Base-by-base conservation (phyloP, 1,140 invertebrate genomes). In the Oedothorax gibbosus region DNA sequence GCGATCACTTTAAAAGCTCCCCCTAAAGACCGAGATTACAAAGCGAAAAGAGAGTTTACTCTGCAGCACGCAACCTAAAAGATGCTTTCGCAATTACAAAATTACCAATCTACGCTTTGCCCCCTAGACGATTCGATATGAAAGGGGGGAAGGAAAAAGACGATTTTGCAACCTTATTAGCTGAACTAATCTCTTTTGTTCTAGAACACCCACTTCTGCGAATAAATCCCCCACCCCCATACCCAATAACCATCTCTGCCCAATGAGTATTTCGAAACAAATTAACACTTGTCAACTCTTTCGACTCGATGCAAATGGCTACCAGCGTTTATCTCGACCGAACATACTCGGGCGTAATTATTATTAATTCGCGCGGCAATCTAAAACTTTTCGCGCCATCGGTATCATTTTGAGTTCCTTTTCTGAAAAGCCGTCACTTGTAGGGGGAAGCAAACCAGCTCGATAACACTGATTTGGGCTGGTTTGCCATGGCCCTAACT, bases 231-330 rank as follows among this genome's bases (percentile, higher is more conserved):
- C 72, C 53, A 51, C 53, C 11, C 72, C 21, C 53, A 20, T 12
- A 14, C 49, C 75, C n/a, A 12, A 57, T 57, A 77, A 77, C 60
- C 75, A 77, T 77, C 75, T 71, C 69, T 71, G 75, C 75, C 75
- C 75, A 77, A 64, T 77, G 75, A 77, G 75, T 57, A 77, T 62
- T 50, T 57, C 14, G 80, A 82, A 71, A 82, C 80, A 82, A 82
- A 82, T 82, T 82, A 82, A 82, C 80, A 82, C 80, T 82, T 82
- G 80, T 82, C 80, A 82, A 82, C 80, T 60, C 57, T 69, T 82
- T 69, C 57, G 62, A 62, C 62, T 49, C 56, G 75, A 20, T 77
- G 50, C 78, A 82, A 82, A 82, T 60, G 80, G 69, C 80, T 82
- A 60, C 35, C 35, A 65, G 80, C 80, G 80, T 82, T 82, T 82